phyloP scores from a whole-genome alignment of 1,140 invertebrate species.

The Sitobion miscanthi region DNA sequence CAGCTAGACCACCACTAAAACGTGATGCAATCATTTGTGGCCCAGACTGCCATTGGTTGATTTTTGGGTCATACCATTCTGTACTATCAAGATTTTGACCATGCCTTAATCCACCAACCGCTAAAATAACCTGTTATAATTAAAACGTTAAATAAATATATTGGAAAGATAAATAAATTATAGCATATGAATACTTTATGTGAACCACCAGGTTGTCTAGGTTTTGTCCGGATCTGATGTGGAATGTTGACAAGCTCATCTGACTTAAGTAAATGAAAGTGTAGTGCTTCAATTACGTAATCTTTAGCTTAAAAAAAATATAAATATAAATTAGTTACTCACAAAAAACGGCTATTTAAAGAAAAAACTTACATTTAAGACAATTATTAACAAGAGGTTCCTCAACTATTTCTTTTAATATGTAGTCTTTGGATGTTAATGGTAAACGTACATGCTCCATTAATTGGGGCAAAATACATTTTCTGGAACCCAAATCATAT shows the following conservation, averaged over 20 bases:
- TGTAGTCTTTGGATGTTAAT: too few species aligned
- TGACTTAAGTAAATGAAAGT: constrained; percentile 86
- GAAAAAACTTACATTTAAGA: too few species aligned
- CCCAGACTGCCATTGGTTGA: constrained; percentile 75
- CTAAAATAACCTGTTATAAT: constrained; percentile 75
- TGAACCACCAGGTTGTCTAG: constrained; percentile 67
- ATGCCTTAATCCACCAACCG: constrained; percentile 94
- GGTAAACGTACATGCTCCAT: too few species aligned
- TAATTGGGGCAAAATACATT: too few species aligned
- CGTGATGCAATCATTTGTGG: constrained; percentile 83
- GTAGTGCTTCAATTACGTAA: constrained; percentile 86
- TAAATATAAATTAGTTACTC: too few species aligned
- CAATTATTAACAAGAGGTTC: too few species aligned
- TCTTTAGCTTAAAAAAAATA: too few species aligned
- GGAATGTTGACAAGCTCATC: constrained; percentile 73
- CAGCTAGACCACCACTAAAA: constrained; percentile 77
- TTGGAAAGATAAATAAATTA: not conserved
- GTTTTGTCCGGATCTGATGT: constrained; percentile 82
- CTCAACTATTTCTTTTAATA: too few species aligned
- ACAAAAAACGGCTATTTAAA: too few species aligned
- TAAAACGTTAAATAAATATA: not conserved
- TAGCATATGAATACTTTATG: not conserved
- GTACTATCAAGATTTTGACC: constrained; percentile 68
- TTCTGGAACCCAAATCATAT: too few species aligned
- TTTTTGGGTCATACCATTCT: constrained; percentile 87